Percentiles rank a stretch among this genome's conserved stretches.
These are phyloP conservation scores for Terebella lapidaria DNA, from an alignment of 2,888 invertebrate genomes.

Conservation along the genomic window DNA sequence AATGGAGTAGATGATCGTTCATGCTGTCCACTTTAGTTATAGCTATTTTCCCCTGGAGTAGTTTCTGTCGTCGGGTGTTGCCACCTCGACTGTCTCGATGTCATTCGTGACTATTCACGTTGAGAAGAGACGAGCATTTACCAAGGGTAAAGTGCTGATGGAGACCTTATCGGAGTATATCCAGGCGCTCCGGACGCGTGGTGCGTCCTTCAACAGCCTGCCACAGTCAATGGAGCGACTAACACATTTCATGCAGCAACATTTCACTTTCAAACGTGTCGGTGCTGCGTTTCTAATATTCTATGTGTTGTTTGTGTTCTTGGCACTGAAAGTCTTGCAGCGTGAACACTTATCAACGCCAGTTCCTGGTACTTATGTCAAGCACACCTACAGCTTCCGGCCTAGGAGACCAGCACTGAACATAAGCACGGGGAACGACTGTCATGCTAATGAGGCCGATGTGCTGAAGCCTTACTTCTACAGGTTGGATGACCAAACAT, in stretches of 20 bases:
- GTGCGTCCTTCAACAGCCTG: background rate
- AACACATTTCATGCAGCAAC: background rate
- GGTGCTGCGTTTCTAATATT: background rate
- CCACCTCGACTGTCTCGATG: too few species aligned
- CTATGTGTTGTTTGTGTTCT: background rate
- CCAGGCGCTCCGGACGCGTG: background rate
- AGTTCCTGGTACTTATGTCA: background rate
- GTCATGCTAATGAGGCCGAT: background rate
- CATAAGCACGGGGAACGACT: background rate
- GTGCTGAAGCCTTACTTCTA: background rate
- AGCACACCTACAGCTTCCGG: background rate
- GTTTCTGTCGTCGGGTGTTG: too few species aligned
- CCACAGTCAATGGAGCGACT: background rate
- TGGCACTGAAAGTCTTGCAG: background rate
- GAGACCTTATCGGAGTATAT: background rate
- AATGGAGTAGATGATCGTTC: too few species aligned
- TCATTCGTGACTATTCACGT: background rate
- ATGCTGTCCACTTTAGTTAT: too few species aligned
- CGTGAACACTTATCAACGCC: background rate
- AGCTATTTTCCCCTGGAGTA: too few species aligned
- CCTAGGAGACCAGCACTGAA: background rate
- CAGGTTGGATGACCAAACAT: background rate
- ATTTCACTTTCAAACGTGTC: background rate
- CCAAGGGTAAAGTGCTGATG: background rate
- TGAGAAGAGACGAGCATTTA: background rate